Percentiles rank a stretch among this genome's conserved stretches.
Conservation (phyloP, 2,888 invertebrate genomes). For the Eupithecia centaureata region DNA sequence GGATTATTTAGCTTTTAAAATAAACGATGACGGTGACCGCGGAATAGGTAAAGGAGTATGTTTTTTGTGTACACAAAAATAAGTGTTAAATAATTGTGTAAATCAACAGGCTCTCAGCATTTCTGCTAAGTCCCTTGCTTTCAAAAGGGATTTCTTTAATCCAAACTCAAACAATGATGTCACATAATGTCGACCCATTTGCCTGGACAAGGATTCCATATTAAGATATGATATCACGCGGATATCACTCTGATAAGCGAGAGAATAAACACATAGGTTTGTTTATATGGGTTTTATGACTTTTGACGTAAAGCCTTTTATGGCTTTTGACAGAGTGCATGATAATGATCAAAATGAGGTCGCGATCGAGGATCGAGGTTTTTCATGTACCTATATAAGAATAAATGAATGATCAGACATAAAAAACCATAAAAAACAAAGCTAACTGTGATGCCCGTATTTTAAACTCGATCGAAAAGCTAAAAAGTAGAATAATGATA, state of each 20-base stretch:
- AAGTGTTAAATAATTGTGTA: conserved; percentile 2
- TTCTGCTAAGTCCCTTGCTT: conserved; percentile 16
- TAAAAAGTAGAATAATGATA: conserved; percentile 21
- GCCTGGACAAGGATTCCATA: conserved; percentile 46
- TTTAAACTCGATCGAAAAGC: conserved; percentile 10
- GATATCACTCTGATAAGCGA: conserved; percentile 50
- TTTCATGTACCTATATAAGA: neutral
- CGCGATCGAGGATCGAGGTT: neutral
- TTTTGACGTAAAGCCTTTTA: no score
- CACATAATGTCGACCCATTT: conserved; percentile 47
- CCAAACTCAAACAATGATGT: conserved; percentile 44
- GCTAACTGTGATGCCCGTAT: conserved; percentile 6
- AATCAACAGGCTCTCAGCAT: conserved; percentile 13
- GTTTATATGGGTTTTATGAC: conserved; percentile 35
- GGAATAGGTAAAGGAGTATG: no score
- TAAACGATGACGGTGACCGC: no score
- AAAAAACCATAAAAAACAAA: neutral
- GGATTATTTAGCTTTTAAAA: no score
- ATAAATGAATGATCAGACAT: neutral
- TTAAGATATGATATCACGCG: conserved; percentile 50
- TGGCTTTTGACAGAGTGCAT: conserved; percentile 15
- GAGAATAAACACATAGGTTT: conserved; percentile 29
- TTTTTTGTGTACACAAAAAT: no score
- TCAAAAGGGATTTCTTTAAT: conserved; percentile 28
- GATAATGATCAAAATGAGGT: conserved; percentile 17